Evolutionary conservation across 2,113 vertebrate species (phyloP).

Genomic region (Cyprinodon brontotheroides): DNA sequence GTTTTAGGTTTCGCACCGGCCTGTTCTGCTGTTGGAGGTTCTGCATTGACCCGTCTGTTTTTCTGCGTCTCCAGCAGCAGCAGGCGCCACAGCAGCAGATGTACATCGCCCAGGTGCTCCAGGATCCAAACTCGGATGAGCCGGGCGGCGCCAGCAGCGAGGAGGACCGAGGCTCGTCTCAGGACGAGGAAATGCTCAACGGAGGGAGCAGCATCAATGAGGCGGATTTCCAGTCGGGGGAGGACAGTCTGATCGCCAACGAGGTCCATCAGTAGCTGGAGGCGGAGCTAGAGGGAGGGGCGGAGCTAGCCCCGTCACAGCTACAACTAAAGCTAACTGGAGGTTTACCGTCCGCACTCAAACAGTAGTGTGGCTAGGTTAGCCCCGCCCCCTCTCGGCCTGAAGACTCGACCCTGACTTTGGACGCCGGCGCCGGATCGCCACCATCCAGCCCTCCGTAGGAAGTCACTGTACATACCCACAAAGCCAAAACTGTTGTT

Average conservation of each 20-base stretch:
- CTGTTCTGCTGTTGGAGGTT: background rate
- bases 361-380: conserved; percentile 27
- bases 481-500: conserved; percentile 53
- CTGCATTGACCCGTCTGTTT: background rate
- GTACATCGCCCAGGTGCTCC: conserved; percentile 97
- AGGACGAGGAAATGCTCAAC: conserved; percentile 92
- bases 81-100: conserved; percentile 80
- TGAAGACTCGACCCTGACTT: conserved; percentile 69
- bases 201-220: conserved; percentile 89
- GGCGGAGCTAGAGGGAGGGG: conserved; percentile 55
- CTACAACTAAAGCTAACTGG: conserved; percentile 30
- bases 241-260: conserved; percentile 98
- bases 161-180: conserved; percentile 85
- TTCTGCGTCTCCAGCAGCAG: conserved; percentile 20
- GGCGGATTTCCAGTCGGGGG: conserved; percentile 97
- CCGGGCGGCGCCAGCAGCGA: conserved; percentile 81
- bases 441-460: conserved; percentile 45
- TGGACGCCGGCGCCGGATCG: conserved; percentile 49
- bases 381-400: conserved; percentile 50
- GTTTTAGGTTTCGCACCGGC: background rate
- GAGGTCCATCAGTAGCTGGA: conserved; percentile 86
- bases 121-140: conserved; percentile 88
- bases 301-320: conserved; percentile 41
- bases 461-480: conserved; percentile 61
- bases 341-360: conserved; percentile 23